phyloP scores from a whole-genome alignment of 1,140 invertebrate genomes.

The Himalopsyche phryganea region DNA sequence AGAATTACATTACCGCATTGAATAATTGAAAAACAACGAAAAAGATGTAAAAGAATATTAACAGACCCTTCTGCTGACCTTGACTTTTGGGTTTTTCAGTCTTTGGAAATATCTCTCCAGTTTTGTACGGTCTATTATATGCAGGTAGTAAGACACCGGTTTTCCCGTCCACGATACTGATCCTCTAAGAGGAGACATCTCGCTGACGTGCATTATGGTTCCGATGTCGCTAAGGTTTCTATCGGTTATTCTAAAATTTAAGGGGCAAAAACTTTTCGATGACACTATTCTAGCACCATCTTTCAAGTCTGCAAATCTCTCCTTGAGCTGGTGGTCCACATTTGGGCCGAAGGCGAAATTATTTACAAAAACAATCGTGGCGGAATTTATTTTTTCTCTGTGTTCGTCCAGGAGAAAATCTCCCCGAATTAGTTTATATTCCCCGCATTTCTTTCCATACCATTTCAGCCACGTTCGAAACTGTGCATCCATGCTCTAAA shows the following conservation, averaged over 20 bases:
- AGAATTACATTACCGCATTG: not conserved
- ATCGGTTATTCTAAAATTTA: constrained; percentile 97
- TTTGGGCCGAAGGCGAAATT: constrained; percentile 97
- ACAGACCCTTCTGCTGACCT: constrained; percentile 57
- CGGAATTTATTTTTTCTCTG: constrained; percentile 86
- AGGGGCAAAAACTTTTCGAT: constrained; percentile 96
- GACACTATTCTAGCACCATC: constrained; percentile 96
- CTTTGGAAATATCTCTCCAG: constrained; percentile 94
- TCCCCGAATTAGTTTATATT: constrained; percentile 88
- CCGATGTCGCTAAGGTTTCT: constrained; percentile 85
- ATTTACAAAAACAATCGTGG: constrained; percentile 96
- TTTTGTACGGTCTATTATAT: constrained; percentile 94
- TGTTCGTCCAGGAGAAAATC: constrained; percentile 91
- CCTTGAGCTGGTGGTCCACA: constrained; percentile 95
- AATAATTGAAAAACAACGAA: not conserved
- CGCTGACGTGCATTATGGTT: constrained; percentile 96
- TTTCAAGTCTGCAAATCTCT: constrained; percentile 91
- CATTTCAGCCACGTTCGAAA: constrained; percentile 94
- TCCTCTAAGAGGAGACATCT: constrained; percentile 89
- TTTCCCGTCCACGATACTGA: constrained; percentile 98
- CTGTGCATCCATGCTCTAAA: constrained; percentile 81
- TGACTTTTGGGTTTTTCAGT: constrained; percentile 82
- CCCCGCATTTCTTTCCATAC: constrained; percentile 92
- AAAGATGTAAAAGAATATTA: constrained; percentile 12
- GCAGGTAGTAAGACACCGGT: constrained; percentile 96